A percentile compares a stretch with the other conserved stretches of the same genome.
phyloP scores from a whole-genome alignment of 2,888 invertebrate genomes.

The Platerodrilus igneus region DNA sequence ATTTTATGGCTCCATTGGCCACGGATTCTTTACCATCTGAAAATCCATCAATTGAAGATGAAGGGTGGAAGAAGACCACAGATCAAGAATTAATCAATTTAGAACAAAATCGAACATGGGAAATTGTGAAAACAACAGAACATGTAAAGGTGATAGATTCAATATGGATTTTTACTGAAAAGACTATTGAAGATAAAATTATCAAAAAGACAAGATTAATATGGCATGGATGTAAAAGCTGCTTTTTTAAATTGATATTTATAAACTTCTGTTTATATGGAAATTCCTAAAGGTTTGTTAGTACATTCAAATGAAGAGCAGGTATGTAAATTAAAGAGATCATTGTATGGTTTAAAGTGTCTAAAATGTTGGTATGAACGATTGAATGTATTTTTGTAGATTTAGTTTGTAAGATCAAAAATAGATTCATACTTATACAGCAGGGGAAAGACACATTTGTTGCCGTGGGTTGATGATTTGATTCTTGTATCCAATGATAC shows the following conservation, averaged over 20 bases:
- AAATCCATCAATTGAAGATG: constrained; percentile 9
- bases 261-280: constrained; percentile 1
- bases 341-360: constrained; percentile 18
- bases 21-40: no score
- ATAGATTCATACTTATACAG: constrained; percentile 28
- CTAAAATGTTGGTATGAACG: constrained; percentile 26
- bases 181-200: background rate
- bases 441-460: constrained; percentile 15
- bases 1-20: no score
- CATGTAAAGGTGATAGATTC: constrained; percentile 2
- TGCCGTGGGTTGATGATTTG: constrained; percentile 26
- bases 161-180: constrained; percentile 10
- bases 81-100: constrained; percentile 6
- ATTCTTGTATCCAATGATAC: constrained; percentile 19
- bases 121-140: constrained; percentile 3
- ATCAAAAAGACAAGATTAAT: constrained; percentile 8
- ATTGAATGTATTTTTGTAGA: constrained; percentile 17
- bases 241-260: background rate
- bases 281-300: background rate
- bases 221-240: background rate
- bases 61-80: constrained; percentile 10
- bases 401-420: constrained; percentile 22
- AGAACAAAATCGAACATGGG: constrained; percentile 9
- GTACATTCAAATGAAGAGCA: background rate
- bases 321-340: constrained; percentile 2